phyloP scores from a whole-genome alignment of 2,797 vertebrate genomes.

The Coccyzus lansbergi region DNA sequence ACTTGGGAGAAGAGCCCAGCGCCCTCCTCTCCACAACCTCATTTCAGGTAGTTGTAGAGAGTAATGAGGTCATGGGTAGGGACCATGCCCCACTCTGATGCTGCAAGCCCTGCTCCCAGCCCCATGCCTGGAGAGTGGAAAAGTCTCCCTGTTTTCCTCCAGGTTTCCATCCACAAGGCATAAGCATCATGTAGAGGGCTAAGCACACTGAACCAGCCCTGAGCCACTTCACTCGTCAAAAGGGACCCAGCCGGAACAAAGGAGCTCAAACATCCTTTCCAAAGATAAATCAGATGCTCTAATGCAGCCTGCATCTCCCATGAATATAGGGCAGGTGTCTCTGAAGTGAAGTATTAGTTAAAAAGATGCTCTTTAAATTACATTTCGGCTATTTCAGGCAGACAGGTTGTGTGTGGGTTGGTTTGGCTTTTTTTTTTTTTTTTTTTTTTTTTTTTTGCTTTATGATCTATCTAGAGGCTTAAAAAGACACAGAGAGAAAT shows the following conservation, averaged over 20 bases:
- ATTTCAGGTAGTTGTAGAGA: too few species aligned
- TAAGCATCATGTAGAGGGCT: rapidly evolving
- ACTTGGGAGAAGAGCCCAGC: too few species aligned
- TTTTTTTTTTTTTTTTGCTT: slow-evolving; percentile 38
- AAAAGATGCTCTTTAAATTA: slow-evolving; percentile 80
- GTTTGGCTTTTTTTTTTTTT: background rate
- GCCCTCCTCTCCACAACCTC: too few species aligned
- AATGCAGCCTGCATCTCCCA: slow-evolving; percentile 63
- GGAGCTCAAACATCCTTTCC: slow-evolving; percentile 20
- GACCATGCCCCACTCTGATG: rapidly evolving
- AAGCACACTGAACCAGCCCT: rapidly evolving
- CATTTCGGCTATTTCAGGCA: slow-evolving; percentile 70
- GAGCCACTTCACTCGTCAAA: background rate
- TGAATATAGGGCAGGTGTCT: slow-evolving; percentile 76
- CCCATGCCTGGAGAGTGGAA: background rate
- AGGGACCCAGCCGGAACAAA: slow-evolving; percentile 17
- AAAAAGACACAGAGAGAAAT: slow-evolving; percentile 76
- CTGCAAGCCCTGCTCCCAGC: background rate
- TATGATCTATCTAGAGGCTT: slow-evolving; percentile 75
- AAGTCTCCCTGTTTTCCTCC: background rate
- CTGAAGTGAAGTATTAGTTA: slow-evolving; percentile 75
- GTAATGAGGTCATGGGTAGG: too few species aligned
- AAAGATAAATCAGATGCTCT: slow-evolving; percentile 70
- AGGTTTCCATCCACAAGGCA: background rate
- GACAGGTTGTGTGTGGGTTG: slow-evolving; percentile 67